phyloP scores from a whole-genome alignment of 2,888 invertebrate genomes.

The Silvanus unidentatus region DNA sequence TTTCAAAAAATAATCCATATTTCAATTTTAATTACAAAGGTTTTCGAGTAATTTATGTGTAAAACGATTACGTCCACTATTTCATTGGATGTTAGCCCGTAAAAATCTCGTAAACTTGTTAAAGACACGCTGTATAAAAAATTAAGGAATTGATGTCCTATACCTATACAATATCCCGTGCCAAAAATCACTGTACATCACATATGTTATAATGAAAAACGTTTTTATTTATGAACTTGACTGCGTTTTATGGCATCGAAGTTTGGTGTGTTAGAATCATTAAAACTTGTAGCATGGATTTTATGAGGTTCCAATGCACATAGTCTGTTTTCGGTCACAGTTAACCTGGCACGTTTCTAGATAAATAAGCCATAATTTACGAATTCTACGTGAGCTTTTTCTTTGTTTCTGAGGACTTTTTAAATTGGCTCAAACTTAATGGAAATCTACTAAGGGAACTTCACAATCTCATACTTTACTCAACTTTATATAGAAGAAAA shows the following conservation, averaged over 20 bases:
- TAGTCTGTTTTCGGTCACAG: conserved; percentile 15
- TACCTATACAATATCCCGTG: neutral
- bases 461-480: conserved; percentile 15
- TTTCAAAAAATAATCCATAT: neutral
- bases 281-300: conserved; percentile 15
- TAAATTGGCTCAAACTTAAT: conserved; percentile 18
- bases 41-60: too few species aligned
- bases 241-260: conserved; percentile 1
- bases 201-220: conserved; percentile 1
- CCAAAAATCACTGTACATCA: neutral
- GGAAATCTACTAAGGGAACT: conserved; percentile 14
- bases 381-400: conserved; percentile 19
- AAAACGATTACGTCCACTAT: neutral
- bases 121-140: neutral
- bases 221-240: conserved; percentile 1
- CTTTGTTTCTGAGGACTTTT: conserved; percentile 19
- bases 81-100: neutral
- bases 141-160: neutral
- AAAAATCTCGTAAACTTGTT: neutral
- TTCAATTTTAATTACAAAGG: too few species aligned
- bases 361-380: conserved; percentile 25
- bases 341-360: conserved; percentile 19
- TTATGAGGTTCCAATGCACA: conserved; percentile 21
- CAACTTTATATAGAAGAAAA: conserved; percentile 9
- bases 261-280: conserved; percentile 7